phyloP scores from a whole-genome alignment of 2,888 invertebrate genomes.

The Diaperis boleti region DNA sequence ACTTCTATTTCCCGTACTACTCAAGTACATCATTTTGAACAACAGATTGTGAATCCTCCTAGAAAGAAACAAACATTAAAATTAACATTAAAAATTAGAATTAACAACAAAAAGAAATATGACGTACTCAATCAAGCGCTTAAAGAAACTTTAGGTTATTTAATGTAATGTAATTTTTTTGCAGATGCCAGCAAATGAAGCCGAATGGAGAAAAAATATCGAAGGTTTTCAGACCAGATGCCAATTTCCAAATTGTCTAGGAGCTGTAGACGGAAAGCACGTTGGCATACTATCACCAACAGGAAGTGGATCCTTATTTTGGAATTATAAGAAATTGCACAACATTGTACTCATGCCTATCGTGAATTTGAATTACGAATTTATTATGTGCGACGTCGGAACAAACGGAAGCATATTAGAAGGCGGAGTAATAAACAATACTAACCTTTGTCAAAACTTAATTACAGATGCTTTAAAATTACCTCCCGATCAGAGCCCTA shows the following conservation, averaged over 20 bases:
- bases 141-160: too few relatives aligned
- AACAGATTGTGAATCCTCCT: too few relatives aligned
- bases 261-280: neutral
- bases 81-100: too few relatives aligned
- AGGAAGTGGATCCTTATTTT: slow-evolving; percentile 9
- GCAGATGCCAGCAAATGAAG: neutral
- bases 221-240: neutral
- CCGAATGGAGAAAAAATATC: neutral
- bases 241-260: neutral
- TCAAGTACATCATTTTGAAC: too few relatives aligned
- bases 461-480: neutral
- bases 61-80: too few relatives aligned
- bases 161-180: too few relatives aligned
- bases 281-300: neutral
- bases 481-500: too few relatives aligned
- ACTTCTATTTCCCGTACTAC: too few relatives aligned
- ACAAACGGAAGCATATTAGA: neutral
- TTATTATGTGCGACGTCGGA: slow-evolving; percentile 1
- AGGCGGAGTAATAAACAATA: neutral
- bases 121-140: too few relatives aligned
- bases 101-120: too few relatives aligned
- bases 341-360: slow-evolving; percentile 6
- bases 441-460: neutral
- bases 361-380: slow-evolving; percentile 6
- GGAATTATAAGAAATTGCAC: slow-evolving; percentile 4